A percentile compares a stretch with the other conserved stretches of the same genome.
These are phyloP conservation scores for Belgica antarctica DNA, from an alignment of 2,888 invertebrate species.

Conservation along the genomic window DNA sequence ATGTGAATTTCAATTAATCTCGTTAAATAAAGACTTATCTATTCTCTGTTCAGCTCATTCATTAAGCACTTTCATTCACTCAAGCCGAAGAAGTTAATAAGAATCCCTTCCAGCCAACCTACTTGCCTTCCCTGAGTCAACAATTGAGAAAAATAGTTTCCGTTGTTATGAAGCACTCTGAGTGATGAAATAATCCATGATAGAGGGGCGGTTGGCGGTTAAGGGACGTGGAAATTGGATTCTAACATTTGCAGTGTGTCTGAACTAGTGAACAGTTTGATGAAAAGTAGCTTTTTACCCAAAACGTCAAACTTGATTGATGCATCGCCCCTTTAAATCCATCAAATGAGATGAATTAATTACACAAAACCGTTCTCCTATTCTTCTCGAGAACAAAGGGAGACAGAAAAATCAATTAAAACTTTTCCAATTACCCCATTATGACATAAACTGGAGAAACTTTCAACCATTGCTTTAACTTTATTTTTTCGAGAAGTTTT, in stretches of 20 bases:
- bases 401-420: constrained; percentile 42
- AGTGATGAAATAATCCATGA: background rate
- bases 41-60: background rate
- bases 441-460: background rate
- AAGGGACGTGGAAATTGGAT: too few relatives aligned
- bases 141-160: background rate
- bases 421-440: constrained; percentile 39
- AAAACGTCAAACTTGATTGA: too few relatives aligned
- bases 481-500: constrained; percentile 17
- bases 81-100: background rate
- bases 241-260: too few relatives aligned
- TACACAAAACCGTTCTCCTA: constrained; percentile 10
- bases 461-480: background rate
- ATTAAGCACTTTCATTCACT: background rate
- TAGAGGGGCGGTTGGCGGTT: too few relatives aligned
- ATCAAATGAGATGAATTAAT: constrained; percentile 39
- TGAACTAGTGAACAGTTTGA: too few relatives aligned
- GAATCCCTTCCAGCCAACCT: background rate
- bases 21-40: background rate
- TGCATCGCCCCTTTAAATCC: too few relatives aligned
- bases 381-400: background rate
- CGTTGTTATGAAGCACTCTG: background rate
- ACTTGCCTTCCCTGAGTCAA: background rate
- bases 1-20: background rate
- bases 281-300: too few relatives aligned